These are phyloP conservation scores for Python bivittatus DNA, from an alignment of 2,113 vertebrate genomes.

Conservation along the genomic window DNA sequence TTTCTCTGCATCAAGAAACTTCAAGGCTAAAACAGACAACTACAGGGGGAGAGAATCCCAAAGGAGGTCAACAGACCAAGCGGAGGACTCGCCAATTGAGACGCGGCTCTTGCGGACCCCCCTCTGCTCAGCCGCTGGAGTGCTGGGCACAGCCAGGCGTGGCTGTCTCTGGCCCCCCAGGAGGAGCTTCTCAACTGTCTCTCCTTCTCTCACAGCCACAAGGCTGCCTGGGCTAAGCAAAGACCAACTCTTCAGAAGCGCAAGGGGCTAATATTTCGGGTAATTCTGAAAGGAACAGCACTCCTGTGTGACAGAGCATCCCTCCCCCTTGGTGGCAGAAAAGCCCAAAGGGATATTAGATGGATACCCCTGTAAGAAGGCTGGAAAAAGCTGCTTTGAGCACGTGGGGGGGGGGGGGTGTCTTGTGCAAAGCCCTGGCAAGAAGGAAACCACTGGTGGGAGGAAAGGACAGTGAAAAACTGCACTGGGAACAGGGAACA, in stretches of 20 bases:
- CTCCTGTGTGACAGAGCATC: background rate
- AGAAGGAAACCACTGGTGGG: background rate
- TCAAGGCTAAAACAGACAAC: background rate
- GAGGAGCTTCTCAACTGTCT: background rate
- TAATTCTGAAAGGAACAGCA: background rate
- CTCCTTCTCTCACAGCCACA: background rate
- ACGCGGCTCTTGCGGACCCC: no score
- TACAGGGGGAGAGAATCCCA: background rate
- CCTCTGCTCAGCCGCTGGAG: background rate
- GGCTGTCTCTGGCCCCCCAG: conserved; percentile 15
- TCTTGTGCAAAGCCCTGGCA: background rate
- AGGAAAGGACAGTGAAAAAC: background rate
- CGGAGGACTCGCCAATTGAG: background rate
- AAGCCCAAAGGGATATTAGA: background rate
- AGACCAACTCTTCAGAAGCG: no score
- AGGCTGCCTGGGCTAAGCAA: background rate
- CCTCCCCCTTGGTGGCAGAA: background rate
- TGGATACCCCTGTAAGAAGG: background rate
- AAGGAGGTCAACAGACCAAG: background rate
- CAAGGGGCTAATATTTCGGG: background rate
- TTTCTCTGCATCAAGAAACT: background rate
- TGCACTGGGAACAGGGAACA: background rate
- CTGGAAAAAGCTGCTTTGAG: background rate
- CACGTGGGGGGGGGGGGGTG: background rate
- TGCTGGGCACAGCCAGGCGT: conserved; percentile 46